phyloP scores from a whole-genome alignment of 2,888 invertebrate species.

The Blastobasis adustella region DNA sequence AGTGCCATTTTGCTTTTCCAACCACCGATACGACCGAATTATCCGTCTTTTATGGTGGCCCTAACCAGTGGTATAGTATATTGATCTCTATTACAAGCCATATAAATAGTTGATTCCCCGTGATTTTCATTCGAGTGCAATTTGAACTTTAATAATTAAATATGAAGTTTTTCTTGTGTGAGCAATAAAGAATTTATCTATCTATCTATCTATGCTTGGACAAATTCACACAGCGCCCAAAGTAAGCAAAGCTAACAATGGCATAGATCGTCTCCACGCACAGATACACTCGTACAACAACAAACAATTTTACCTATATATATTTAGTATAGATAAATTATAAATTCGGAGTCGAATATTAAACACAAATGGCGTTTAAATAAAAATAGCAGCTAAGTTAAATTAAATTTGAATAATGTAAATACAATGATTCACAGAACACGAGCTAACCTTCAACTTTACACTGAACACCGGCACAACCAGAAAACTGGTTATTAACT shows the following conservation, averaged over 20 bases:
- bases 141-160: not conserved
- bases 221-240: no score
- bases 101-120: not conserved
- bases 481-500: slow-evolving; percentile 87
- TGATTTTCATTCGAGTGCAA: not conserved
- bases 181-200: no score
- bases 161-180: no score
- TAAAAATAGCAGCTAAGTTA: no score
- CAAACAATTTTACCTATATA: no score
- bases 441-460: slow-evolving; percentile 91
- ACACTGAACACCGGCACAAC: slow-evolving; percentile 89
- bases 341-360: no score
- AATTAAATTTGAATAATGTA: no score
- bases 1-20: slow-evolving; percentile 93
- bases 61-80: slow-evolving; percentile 80
- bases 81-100: not conserved
- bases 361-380: slow-evolving; percentile 17
- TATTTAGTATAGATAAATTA: no score
- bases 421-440: slow-evolving; percentile 67
- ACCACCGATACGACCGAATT: slow-evolving; percentile 90
- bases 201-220: no score
- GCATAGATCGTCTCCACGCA: not conserved
- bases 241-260: no score
- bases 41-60: slow-evolving; percentile 94
- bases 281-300: not conserved